Evolutionary conservation across 2,797 vertebrate genomes (phyloP), one percentile per base, ranked within the genome.

Genomic region (Denticeps clupeoides): DNA sequence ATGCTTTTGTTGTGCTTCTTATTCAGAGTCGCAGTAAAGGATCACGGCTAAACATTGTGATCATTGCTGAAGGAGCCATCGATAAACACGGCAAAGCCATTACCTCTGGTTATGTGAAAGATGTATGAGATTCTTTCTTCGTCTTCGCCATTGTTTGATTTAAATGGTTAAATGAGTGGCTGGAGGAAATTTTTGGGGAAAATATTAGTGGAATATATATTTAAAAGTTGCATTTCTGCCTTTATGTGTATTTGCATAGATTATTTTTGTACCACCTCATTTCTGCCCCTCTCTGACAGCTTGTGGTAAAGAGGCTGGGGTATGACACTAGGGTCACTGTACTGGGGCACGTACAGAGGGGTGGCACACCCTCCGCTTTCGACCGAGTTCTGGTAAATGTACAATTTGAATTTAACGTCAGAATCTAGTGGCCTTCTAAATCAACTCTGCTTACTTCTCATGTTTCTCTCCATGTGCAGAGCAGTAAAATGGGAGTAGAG

Each of bases 401-500:
- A n/a, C n/a, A n/a, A n/a, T n/a, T n/a, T n/a, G n/a, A n/a, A n/a
- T n/a, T n/a, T n/a, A n/a, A n/a, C n/a, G n/a, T n/a, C n/a, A n/a
- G n/a, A n/a, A n/a, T n/a, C n/a, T n/a, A n/a, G n/a, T n/a, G n/a
- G n/a, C n/a, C n/a, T n/a, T n/a, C n/a, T n/a, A n/a, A n/a, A n/a
- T n/a, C n/a, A 2, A 28, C 9, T 28, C 9, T 28, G 5, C 12
- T 3, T 28, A 28, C 28, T 2, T 28, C 9, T 9, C 13, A 33
- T 33, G 12, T n/a, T 12, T 45, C 26, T 45, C 3, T 50, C 7
- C 40, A 26, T 45, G 40, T 55, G 23, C 73, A 98, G 93, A 97
- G 93, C 82, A 88, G 83, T 77, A 94, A 93, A 68, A 77, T 95
- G 83, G 93, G 92, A 1, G 87, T 97, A 70, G 94, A 98, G 70